Evolutionary conservation across 2,113 vertebrate genomes (phyloP).

Genomic region (Litocranius walleri): DNA sequence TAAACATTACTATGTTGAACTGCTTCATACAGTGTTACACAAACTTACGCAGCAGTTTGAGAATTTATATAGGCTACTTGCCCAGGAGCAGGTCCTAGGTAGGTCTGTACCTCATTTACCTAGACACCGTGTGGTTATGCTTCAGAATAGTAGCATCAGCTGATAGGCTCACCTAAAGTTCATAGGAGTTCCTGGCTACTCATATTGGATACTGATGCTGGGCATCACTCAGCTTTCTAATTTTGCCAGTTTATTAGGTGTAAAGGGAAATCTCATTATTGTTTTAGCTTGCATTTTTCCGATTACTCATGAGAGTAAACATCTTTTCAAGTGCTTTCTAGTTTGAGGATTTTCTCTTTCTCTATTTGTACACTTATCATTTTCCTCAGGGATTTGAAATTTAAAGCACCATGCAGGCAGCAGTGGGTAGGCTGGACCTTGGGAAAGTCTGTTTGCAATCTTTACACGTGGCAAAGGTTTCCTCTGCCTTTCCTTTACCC

Average conservation of each 20-base stretch:
- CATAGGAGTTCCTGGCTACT: neutral
- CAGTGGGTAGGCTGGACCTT: neutral
- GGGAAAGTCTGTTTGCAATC: neutral
- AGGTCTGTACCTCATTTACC: neutral
- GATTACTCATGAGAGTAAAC: neutral
- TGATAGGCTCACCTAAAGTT: neutral
- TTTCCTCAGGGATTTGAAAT: neutral
- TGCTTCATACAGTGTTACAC: neutral
- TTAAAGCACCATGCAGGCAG: neutral
- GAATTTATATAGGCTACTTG: neutral
- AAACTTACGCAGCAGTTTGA: neutral
- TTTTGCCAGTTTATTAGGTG: neutral
- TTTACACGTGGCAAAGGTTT: neutral
- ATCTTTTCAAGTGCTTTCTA: neutral
- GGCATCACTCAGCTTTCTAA: neutral
- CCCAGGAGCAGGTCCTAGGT: neutral
- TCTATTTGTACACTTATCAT: neutral
- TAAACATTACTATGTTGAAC: neutral
- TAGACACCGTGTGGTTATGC: neutral
- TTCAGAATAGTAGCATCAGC: neutral
- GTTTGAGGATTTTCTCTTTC: neutral
- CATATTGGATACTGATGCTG: too few relatives aligned
- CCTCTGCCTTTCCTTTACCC: neutral
- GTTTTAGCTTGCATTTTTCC: neutral
- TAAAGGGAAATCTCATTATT: neutral